Conservation (phyloP, 53 echinoderm and acorn worm genomes). For the Arbacia lixula region DNA sequence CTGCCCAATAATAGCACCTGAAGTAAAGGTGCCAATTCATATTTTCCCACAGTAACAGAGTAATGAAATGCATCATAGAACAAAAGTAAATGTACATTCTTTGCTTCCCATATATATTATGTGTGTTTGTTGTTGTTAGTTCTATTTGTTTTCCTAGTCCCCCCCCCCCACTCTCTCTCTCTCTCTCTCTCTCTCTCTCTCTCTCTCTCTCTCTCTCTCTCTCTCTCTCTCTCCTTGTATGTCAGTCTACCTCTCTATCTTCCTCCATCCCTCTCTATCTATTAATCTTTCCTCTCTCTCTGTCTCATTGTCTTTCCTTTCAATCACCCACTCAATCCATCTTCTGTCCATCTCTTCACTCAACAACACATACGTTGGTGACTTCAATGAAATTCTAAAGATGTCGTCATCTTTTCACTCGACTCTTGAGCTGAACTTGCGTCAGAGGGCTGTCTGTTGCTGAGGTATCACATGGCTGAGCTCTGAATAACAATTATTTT, state of each 20-base stretch:
- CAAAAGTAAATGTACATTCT: no score
- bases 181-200: neutral
- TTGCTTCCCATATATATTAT: no score
- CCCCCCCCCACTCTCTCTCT: neutral
- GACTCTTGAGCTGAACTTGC: constrained; percentile 42
- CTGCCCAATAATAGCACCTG: no score
- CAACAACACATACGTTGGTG: constrained; percentile 1
- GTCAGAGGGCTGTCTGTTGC: constrained; percentile 41
- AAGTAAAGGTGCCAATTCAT: no score
- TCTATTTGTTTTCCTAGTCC: no score
- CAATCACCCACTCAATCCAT: neutral
- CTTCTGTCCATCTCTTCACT: neutral
- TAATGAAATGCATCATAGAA: no score
- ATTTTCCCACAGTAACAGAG: no score
- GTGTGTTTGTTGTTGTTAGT: no score
- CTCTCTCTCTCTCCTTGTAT: neutral
- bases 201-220: neutral
- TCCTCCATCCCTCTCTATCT: neutral
- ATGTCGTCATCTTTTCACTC: constrained; percentile 38
- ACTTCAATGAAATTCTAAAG: constrained; percentile 36
- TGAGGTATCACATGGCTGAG: constrained; percentile 23
- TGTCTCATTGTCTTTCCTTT: no score
- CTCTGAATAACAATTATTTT: constrained; percentile 47
- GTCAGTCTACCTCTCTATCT: neutral
- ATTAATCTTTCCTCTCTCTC: no score